These are phyloP conservation scores for Balearica regulorum DNA, from an alignment of 2,797 vertebrate species.

Conservation along the genomic window DNA sequence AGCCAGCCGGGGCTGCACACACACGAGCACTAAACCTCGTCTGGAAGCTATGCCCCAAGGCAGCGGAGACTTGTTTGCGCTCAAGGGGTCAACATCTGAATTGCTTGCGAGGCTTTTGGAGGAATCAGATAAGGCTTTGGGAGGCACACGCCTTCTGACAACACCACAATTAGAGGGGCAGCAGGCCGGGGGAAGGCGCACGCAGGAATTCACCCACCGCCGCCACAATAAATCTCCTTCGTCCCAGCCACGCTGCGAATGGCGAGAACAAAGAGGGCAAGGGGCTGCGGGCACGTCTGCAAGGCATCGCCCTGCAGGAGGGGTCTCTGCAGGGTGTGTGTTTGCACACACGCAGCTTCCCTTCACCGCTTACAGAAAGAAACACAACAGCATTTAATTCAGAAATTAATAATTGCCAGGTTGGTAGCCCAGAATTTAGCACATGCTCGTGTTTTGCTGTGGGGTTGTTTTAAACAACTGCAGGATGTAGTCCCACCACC, in stretches of 20 bases:
- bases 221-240: conserved; percentile 30
- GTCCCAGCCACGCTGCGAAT: not conserved
- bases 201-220: conserved; percentile 27
- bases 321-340: not conserved
- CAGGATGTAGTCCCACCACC: not conserved
- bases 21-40: conserved; percentile 40
- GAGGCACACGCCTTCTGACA: conserved; percentile 80
- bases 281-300: not conserved
- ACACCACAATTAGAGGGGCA: conserved; percentile 81
- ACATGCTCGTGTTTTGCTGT: not conserved
- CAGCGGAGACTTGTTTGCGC: conserved; percentile 51
- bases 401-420: not conserved
- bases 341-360: not conserved
- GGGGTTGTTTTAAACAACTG: not conserved
- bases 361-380: not conserved
- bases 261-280: conserved; percentile 59
- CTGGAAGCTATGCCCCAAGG: conserved; percentile 15
- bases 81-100: conserved; percentile 79
- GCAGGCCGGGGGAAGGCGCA: conserved; percentile 66
- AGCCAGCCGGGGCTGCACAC: not conserved
- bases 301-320: not conserved
- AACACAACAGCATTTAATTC: not conserved
- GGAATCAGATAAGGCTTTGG: conserved; percentile 69
- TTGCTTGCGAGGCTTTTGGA: conserved; percentile 39
- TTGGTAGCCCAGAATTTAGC: not conserved